Evolutionary conservation across 2,888 invertebrate species (phyloP).

Genomic region (Cancer borealis): DNA sequence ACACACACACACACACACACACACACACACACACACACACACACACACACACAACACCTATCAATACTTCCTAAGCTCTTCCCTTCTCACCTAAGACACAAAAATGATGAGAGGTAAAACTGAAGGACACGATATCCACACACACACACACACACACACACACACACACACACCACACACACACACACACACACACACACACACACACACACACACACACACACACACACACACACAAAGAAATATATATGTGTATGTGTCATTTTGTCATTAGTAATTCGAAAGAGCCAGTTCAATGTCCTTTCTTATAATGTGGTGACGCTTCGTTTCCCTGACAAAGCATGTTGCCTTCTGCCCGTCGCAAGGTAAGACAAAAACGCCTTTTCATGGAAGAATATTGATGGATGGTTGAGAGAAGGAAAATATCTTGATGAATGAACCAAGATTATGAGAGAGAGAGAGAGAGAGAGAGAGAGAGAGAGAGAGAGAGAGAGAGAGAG

Average conservation of each 20-base stretch:
- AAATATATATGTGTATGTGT: too few relatives aligned
- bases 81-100: background rate
- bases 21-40: constrained; percentile 4
- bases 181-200: too few relatives aligned
- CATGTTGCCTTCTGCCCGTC: background rate
- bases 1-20: constrained; percentile 1
- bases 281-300: background rate
- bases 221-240: too few relatives aligned
- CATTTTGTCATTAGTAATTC: too few relatives aligned
- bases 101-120: too few relatives aligned
- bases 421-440: background rate
- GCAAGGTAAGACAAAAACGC: background rate
- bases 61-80: background rate
- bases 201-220: too few relatives aligned
- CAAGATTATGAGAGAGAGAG: constrained; percentile 2
- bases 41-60: background rate
- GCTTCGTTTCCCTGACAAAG: background rate
- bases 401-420: background rate
- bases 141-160: too few relatives aligned
- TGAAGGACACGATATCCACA: too few relatives aligned
- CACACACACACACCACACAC: too few relatives aligned
- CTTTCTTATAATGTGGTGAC: background rate
- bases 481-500: background rate
- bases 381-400: background rate
- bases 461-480: constrained; percentile 7